These are phyloP conservation scores for Sesia apiformis DNA, from an alignment of 2,888 invertebrate genomes.

Conservation along the genomic window DNA sequence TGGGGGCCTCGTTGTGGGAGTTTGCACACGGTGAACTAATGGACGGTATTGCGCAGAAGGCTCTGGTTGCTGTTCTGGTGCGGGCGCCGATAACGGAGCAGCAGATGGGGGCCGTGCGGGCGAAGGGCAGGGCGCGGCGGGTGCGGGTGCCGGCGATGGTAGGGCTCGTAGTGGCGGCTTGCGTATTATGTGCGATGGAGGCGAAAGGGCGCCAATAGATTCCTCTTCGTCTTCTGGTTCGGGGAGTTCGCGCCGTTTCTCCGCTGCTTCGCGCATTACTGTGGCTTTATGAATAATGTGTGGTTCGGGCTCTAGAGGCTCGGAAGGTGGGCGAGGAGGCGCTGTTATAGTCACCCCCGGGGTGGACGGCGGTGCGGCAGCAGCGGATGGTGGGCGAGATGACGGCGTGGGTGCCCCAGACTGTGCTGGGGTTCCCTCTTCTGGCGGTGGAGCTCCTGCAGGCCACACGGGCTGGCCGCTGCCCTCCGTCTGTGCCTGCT, in stretches of 20 bases:
- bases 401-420: conserved; percentile 59
- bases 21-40: conserved; percentile 43
- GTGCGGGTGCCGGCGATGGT: conserved; percentile 56
- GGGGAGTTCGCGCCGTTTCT: conserved; percentile 58
- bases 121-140: conserved; percentile 32
- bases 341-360: conserved; percentile 35
- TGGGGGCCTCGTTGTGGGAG: conserved; percentile 44
- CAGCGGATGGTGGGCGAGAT: conserved; percentile 66
- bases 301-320: conserved; percentile 68
- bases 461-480: conserved; percentile 53
- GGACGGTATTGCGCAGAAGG: conserved; percentile 36
- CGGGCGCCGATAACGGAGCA: conserved; percentile 18
- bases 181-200: conserved; percentile 66
- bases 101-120: conserved; percentile 14
- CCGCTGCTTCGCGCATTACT: conserved; percentile 69
- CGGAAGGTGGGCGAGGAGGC: conserved; percentile 64
- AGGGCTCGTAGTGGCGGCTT: conserved; percentile 45
- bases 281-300: conserved; percentile 72
- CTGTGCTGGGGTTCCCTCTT: conserved; percentile 57
- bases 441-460: conserved; percentile 36
- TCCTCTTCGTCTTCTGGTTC: conserved; percentile 64
- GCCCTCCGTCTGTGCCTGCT: conserved; percentile 57
- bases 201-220: conserved; percentile 48
- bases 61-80: conserved; percentile 39
- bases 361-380: conserved; percentile 50